phyloP scores from a whole-genome alignment of 2,888 invertebrate species.

The Apamea sordens region DNA sequence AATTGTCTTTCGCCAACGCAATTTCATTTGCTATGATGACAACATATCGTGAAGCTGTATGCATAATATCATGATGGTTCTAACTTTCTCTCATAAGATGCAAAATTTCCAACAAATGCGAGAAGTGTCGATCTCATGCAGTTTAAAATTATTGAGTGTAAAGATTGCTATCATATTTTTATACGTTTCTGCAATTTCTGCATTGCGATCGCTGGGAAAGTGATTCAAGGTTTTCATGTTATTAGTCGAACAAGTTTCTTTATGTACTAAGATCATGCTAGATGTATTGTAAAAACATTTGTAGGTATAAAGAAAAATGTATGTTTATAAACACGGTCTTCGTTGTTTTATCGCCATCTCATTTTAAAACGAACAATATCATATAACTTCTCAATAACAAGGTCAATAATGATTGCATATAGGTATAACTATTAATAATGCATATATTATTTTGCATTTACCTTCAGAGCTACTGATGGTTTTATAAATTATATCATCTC shows the following conservation, averaged over 20 bases:
- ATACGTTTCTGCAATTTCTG: constrained; percentile 22
- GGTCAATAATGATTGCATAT: constrained; percentile 38
- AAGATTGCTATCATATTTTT: constrained; percentile 49
- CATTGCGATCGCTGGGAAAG: constrained; percentile 13
- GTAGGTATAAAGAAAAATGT: background rate
- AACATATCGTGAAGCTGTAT: constrained; percentile 17
- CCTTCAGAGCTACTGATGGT: background rate
- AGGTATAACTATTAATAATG: constrained; percentile 13
- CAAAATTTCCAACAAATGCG: constrained; percentile 15
- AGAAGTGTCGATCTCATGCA: constrained; percentile 25
- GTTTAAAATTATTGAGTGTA: constrained; percentile 26
- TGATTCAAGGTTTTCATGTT: constrained; percentile 19
- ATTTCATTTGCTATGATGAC: constrained; percentile 20
- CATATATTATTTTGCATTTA: constrained; percentile 13
- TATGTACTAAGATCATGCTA: background rate
- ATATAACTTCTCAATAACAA: constrained; percentile 40
- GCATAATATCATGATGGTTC: background rate
- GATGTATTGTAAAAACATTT: background rate
- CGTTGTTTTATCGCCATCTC: constrained; percentile 25
- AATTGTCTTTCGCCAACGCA: constrained; percentile 15
- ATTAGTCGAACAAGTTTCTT: constrained; percentile 8
- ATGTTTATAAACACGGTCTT: background rate
- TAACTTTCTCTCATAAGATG: constrained; percentile 41
- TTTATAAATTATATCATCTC: constrained; percentile 16
- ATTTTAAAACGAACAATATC: constrained; percentile 22